phyloP scores from a whole-genome alignment of 2,888 invertebrate genomes.

The Timema cristinae region DNA sequence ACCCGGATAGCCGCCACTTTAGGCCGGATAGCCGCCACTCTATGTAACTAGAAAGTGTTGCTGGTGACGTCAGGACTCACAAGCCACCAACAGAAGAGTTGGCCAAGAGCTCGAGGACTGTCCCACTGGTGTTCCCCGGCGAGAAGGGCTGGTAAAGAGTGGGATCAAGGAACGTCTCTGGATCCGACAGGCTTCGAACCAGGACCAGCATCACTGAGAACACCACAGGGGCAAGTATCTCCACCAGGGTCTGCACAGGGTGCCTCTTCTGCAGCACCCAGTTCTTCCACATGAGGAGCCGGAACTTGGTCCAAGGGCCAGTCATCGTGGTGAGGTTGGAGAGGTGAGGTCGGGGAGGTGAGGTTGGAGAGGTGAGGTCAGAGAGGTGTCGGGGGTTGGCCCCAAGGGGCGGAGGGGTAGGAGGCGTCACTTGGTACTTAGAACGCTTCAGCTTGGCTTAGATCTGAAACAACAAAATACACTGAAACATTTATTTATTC shows the following conservation, averaged over 20 bases:
- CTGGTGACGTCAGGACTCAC: too few relatives aligned
- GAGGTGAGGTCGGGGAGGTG: too few relatives aligned
- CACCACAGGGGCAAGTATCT: conserved; percentile 62
- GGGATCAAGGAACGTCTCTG: conserved; percentile 44
- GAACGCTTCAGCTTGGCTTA: too few relatives aligned
- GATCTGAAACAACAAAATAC: too few relatives aligned
- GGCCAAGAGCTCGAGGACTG: conserved; percentile 7
- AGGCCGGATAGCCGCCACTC: too few relatives aligned
- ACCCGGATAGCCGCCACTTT: too few relatives aligned
- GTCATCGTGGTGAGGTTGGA: neutral
- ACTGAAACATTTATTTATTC: too few relatives aligned
- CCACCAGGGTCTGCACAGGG: conserved; percentile 61
- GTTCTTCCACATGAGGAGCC: conserved; percentile 81
- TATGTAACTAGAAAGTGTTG: too few relatives aligned
- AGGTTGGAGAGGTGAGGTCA: too few relatives aligned
- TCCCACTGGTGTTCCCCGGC: conserved; percentile 28
- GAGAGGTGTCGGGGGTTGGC: too few relatives aligned
- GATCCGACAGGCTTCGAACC: conserved; percentile 63
- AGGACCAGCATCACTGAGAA: conserved; percentile 65
- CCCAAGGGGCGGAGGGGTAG: too few relatives aligned
- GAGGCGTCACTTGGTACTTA: too few relatives aligned
- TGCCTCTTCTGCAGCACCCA: conserved; percentile 71
- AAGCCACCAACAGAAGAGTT: neutral
- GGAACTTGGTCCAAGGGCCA: conserved; percentile 50
- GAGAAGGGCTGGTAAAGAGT: conserved; percentile 42